Base-by-base conservation (phyloP, 1,140 invertebrate species). In the Cyphomyrmex costatus region DNA sequence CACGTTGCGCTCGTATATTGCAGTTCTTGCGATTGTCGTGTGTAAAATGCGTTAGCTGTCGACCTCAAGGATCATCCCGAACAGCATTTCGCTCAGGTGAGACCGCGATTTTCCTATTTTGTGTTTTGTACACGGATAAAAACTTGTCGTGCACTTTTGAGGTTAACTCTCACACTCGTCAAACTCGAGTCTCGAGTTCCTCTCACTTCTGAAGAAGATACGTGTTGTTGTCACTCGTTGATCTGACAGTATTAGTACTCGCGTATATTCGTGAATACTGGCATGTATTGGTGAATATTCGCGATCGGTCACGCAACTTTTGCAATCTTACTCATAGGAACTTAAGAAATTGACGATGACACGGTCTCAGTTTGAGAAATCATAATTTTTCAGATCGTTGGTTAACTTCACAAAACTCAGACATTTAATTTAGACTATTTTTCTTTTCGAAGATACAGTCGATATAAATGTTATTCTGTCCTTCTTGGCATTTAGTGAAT, bases 1-100 rank as follows among this genome's bases (percentile, higher is more conserved):
- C 65, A 56, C 66, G 49, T 78, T 7, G 88, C 61, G 79, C 30
- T 60, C 5, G 7, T 85, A 61, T 24, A 30, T 68, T 63, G 61
- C 53, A 2, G 66, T 60, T 65, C 10, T 21, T 51, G 60, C 19
- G 24, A 84, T 76, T 33, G 60, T 89, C 71, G 51, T 49, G 14
- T 19, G 51, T 89, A 65, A 89, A 86, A 89, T 89, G 88, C 63
- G 78, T 86, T 86, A 63, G 78, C 80, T 82, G 42, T 68, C 33
- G 36, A 1, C 27, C 5, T 7, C 3, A 0, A 51, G n/a, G 24
- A 16, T 46, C 14, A 12, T 27, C 14, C 49, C 24, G 42, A n/a
- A 65, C 73, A 21, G 36, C 36, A 8, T 86, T 56, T 60, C 14
- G 46, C 14, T 76, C 21, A 86, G 85, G 61, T 89, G 46, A 89